Conservation (phyloP, 2,888 invertebrate genomes). For the Uloborus plumipes region DNA sequence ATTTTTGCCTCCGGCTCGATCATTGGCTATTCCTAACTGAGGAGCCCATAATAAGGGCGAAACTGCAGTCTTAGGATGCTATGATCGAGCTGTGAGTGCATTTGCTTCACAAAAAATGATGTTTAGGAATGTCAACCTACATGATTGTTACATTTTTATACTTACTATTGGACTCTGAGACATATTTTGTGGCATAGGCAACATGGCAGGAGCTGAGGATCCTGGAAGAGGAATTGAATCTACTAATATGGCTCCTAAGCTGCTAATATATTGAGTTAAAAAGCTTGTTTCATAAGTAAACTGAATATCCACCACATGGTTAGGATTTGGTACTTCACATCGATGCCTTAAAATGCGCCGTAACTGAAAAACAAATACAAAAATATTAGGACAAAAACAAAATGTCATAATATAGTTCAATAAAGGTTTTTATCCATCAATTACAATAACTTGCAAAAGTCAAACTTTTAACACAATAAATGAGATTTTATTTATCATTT, state of each 20-base stretch:
- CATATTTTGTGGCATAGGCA: constrained; percentile 35
- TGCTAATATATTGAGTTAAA: constrained; percentile 66
- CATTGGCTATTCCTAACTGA: too few relatives aligned
- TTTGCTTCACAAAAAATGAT: too few relatives aligned
- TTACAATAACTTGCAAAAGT: neutral
- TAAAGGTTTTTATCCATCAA: too few relatives aligned
- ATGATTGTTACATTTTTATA: neutral
- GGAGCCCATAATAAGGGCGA: too few relatives aligned
- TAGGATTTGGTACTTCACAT: constrained; percentile 70
- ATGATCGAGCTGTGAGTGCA: too few relatives aligned
- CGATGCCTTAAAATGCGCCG: constrained; percentile 68
- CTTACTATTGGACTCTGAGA: constrained; percentile 44
- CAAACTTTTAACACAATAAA: neutral
- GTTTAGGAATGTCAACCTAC: too few relatives aligned
- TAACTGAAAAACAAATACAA: constrained; percentile 65
- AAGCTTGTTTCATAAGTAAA: constrained; percentile 67
- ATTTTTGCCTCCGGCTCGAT: too few relatives aligned
- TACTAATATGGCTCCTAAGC: constrained; percentile 68
- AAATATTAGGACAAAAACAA: neutral
- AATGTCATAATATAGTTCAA: neutral
- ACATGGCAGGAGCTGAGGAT: constrained; percentile 24
- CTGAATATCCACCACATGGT: constrained; percentile 69
- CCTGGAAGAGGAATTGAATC: constrained; percentile 67
- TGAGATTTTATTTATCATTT: too few relatives aligned
- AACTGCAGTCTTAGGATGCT: too few relatives aligned